phyloP scores from a whole-genome alignment of 2,888 invertebrate species.

The Malachius bipustulatus region DNA sequence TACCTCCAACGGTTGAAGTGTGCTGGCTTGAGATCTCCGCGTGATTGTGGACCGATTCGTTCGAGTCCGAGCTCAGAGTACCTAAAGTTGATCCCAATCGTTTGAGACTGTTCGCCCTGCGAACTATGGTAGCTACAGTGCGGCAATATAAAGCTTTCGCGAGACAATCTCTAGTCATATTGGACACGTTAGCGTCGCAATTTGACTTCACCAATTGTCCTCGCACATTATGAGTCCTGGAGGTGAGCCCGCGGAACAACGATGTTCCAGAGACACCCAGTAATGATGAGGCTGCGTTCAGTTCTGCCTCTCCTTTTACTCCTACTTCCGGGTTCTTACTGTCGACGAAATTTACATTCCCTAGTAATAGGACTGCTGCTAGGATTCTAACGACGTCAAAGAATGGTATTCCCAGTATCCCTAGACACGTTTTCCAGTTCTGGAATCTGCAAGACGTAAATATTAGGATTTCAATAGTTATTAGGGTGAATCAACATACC shows the following conservation, averaged over 20 bases:
- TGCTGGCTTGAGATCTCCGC: conserved; percentile 75
- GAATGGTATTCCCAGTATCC: conserved; percentile 86
- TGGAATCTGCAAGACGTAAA: conserved; percentile 65
- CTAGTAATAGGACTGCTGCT: conserved; percentile 79
- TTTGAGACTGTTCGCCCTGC: conserved; percentile 85
- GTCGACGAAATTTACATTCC: conserved; percentile 83
- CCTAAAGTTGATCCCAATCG: conserved; percentile 68
- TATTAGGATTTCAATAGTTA: neutral
- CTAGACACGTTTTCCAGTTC: conserved; percentile 85
- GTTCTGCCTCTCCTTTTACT: conserved; percentile 69
- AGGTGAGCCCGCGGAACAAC: conserved; percentile 70
- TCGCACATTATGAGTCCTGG: conserved; percentile 65
- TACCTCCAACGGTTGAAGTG: conserved; percentile 65
- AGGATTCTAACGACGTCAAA: conserved; percentile 85
- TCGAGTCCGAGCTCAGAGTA: conserved; percentile 82
- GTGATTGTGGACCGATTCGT: conserved; percentile 83
- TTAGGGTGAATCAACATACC: conserved; percentile 22
- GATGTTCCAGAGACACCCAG: conserved; percentile 66
- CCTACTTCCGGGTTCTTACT: conserved; percentile 64
- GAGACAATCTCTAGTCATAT: conserved; percentile 77
- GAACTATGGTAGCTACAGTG: conserved; percentile 86
- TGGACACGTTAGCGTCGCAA: conserved; percentile 76
- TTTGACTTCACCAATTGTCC: conserved; percentile 70
- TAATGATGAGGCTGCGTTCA: conserved; percentile 75
- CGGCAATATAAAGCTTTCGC: conserved; percentile 89